A percentile compares a stretch with the other conserved stretches of the same genome.
Evolutionary conservation across 2,113 vertebrate genomes (phyloP).

Genomic region (Coturnix japonica): DNA sequence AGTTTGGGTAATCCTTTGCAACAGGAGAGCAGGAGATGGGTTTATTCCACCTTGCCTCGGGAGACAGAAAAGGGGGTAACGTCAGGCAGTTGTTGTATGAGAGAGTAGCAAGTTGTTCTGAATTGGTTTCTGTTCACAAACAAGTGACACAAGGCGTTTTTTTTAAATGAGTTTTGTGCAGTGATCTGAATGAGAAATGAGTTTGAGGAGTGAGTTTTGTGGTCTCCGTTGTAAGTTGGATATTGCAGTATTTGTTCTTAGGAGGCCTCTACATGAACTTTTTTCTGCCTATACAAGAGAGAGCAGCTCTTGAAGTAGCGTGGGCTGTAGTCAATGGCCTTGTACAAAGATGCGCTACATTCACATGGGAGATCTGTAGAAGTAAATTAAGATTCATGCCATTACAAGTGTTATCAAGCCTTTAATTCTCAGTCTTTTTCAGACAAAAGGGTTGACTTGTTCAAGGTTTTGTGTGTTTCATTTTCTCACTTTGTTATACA

Average conservation of each 20-base stretch:
- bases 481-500: not conserved
- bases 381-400: not conserved
- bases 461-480: not conserved
- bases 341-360: not conserved
- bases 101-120: not conserved
- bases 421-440: not conserved
- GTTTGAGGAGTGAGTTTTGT: not conserved
- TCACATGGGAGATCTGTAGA: not conserved
- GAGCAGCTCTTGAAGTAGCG: not conserved
- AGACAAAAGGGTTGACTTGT: not conserved
- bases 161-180: not conserved
- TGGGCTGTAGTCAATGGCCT: not conserved
- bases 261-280: not conserved
- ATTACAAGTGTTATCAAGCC: not conserved
- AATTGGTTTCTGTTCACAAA: not conserved
- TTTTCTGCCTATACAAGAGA: not conserved
- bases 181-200: not conserved
- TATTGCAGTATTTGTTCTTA: not conserved
- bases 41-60: constrained; percentile 3
- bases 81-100: not conserved
- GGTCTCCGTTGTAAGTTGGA: not conserved
- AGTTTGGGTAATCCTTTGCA: constrained; percentile 25
- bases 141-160: not conserved
- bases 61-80: not conserved
- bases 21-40: not conserved